Percentiles rank a stretch among this genome's conserved stretches.
These are phyloP conservation scores for Brachionus koreanus DNA, from an alignment of 1,140 invertebrate genomes.

Conservation along the genomic window DNA sequence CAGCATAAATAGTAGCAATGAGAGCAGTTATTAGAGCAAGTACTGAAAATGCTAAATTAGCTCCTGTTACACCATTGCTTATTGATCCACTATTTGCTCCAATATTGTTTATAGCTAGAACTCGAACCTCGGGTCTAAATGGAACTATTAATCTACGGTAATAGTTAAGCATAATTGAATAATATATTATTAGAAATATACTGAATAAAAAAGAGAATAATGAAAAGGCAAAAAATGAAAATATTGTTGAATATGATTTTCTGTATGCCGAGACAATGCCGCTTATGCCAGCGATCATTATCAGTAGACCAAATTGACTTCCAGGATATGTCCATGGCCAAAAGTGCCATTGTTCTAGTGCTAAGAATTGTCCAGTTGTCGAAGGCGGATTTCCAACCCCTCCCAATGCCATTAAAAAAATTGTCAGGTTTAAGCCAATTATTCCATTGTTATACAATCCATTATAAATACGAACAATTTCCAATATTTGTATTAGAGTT, in stretches of 20 bases:
- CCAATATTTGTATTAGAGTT: not conserved
- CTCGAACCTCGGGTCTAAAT: not conserved
- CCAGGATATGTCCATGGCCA: constrained; percentile 29
- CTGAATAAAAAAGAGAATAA: constrained; percentile 5
- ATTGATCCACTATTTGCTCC: not conserved
- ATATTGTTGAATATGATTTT: constrained; percentile 13
- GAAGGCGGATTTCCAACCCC: not conserved
- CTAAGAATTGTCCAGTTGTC: not conserved
- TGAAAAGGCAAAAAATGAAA: constrained; percentile 16
- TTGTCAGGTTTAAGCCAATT: not conserved
- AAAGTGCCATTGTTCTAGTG: not conserved
- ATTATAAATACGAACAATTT: constrained; percentile 11
- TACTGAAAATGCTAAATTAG: constrained; percentile 4
- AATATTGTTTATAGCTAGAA: not conserved
- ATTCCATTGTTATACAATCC: constrained; percentile 17
- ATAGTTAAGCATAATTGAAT: constrained; percentile 27
- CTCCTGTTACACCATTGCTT: not conserved
- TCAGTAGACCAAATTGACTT: not conserved
- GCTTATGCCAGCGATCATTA: not conserved
- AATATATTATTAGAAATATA: constrained; percentile 38
- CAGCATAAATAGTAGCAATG: not conserved
- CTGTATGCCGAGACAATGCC: not conserved
- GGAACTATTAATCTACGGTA: not conserved
- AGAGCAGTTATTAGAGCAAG: not conserved
- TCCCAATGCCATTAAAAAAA: not conserved